Evolutionary conservation across 2,113 vertebrate species (phyloP).

Genomic region (Willisornis vidua): DNA sequence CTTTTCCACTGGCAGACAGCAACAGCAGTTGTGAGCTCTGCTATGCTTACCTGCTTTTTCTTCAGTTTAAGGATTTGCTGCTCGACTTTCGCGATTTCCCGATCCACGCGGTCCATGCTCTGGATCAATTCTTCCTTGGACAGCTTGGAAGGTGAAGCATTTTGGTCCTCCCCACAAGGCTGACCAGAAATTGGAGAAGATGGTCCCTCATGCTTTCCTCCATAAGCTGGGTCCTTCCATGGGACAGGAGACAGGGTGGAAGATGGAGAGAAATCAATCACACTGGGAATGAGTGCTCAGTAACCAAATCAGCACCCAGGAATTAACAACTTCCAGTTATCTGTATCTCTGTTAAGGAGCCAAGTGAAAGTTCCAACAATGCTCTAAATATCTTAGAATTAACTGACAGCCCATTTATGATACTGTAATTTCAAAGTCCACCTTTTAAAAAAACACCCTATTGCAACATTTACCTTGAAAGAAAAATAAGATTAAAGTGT

Average conservation of each 20-base stretch:
- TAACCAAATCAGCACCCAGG: not conserved
- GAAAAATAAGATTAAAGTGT: not conserved
- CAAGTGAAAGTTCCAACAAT: not conserved
- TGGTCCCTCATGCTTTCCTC: constrained; percentile 84
- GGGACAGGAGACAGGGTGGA: not conserved
- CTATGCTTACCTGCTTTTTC: constrained; percentile 91
- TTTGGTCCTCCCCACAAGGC: constrained; percentile 89
- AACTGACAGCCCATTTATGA: not conserved
- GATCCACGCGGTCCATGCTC: constrained; percentile 98
- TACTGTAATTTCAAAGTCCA: not conserved
- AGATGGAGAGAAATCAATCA: not conserved
- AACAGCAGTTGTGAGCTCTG: not conserved
- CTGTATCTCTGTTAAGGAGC: not conserved
- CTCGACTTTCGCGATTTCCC: constrained; percentile 98
- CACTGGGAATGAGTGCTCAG: not conserved
- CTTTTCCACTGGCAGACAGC: not conserved
- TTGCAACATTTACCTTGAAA: not conserved
- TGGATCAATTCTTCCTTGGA: constrained; percentile 99
- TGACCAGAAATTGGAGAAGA: constrained; percentile 83
- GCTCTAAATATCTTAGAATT: not conserved
- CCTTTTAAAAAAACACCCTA: not conserved
- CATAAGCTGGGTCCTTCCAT: constrained; percentile 86
- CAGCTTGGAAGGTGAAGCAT: constrained; percentile 95
- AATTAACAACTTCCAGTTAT: not conserved
- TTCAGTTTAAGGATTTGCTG: constrained; percentile 98